Base-by-base conservation (phyloP, 1,140 invertebrate species). In the Pogonomyrmex californicus region DNA sequence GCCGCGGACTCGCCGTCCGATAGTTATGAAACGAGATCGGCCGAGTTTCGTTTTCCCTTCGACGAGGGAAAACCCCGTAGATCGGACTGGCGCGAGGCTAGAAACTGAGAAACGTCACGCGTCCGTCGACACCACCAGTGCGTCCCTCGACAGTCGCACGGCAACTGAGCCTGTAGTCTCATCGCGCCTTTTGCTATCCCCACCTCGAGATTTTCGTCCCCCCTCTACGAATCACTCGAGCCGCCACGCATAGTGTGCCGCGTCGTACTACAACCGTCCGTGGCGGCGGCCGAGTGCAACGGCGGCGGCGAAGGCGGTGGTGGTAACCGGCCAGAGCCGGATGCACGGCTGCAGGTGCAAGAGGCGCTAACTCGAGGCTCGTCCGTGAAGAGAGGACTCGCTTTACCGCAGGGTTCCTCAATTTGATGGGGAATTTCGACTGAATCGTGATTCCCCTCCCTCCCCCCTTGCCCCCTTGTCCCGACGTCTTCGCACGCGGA, bases 141-240 rank as follows among this genome's bases (percentile, higher is more conserved):
- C 93, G 92, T 92, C 91, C 89, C 85, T 94, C 94, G 93, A 95
- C 94, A 93, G 93, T 94, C 94, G 94, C 95, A 93, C 95, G 93
- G 92, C 93, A 94, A 95, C 95, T 95, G 94, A 95, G 91, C 92
- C 90, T 92, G 89, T 91, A 91, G 91, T 93, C 93, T 93, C 93
- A 92, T 91, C 91, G 91, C 93, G 88, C 91, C 90, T 89, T 68
- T 77, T 87, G 86, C 77, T 93, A 89, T 78, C 93, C 94, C 93
- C 94, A 91, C 93, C 88, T 63, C 9, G 4, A 1, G 23, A 54
- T 49, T 82, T 14, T 86, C 68, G 38, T 66, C 86, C 65, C 81
- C 83, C 66, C 77, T 44, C 56, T 47, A n/a, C 60, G 14, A 49
- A 51, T 44, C 65, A 60, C 86, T 68, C 63, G 49, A 71, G 23